phyloP scores from a whole-genome alignment of 2,797 vertebrate genomes.

The Remorina albescens region DNA sequence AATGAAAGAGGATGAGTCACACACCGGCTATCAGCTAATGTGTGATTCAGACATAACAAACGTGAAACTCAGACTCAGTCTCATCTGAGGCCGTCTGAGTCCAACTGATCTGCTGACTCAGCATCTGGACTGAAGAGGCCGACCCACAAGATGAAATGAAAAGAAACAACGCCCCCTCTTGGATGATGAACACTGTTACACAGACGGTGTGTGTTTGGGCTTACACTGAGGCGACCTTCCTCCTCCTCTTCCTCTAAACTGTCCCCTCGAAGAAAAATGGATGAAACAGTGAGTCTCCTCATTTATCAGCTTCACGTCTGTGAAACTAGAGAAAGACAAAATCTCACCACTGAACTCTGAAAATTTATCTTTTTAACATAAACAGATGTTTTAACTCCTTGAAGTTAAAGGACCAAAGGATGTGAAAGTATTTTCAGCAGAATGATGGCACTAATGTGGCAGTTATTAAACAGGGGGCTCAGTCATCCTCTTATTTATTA shows the following conservation, averaged over 20 bases:
- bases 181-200: constrained; percentile 23
- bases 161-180: constrained; percentile 38
- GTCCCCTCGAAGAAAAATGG: constrained; percentile 44
- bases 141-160: not conserved
- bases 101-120: too few species aligned
- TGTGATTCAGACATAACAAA: constrained; percentile 12
- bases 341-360: not conserved
- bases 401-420: too few species aligned
- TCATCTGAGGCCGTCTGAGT: too few species aligned
- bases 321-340: constrained; percentile 30
- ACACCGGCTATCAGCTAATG: constrained; percentile 27
- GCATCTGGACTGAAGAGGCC: not conserved
- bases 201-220: not conserved
- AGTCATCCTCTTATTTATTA: too few species aligned
- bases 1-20: constrained; percentile 45
- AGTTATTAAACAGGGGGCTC: too few species aligned
- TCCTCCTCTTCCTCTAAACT: constrained; percentile 43
- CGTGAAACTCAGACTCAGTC: not conserved
- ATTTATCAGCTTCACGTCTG: constrained; percentile 48
- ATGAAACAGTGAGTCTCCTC: constrained; percentile 64
- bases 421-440: too few species aligned
- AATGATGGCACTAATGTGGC: too few species aligned
- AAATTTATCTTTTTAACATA: not conserved
- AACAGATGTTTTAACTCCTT: too few species aligned
- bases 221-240: constrained; percentile 30